Evolutionary conservation across 2,888 invertebrate species (phyloP).

Genomic region (Dilophus febrilis): DNA sequence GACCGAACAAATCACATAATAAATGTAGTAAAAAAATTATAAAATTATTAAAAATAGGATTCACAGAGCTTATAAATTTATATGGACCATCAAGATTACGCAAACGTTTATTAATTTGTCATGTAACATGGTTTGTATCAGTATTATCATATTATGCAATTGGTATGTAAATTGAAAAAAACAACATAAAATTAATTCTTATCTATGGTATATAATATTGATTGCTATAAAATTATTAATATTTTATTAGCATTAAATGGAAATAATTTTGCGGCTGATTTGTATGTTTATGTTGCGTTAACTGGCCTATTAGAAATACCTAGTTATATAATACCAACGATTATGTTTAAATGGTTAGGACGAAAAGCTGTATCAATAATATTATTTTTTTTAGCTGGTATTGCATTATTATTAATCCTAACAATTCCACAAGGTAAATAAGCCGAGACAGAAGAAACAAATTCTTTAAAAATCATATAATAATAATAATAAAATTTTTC

Average conservation of each 20-base stretch:
- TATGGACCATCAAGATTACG: slow-evolving; percentile 23
- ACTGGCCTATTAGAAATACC: slow-evolving; percentile 36
- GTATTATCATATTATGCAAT: slow-evolving; percentile 29
- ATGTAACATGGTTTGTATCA: slow-evolving; percentile 29
- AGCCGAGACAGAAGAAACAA: too few relatives aligned
- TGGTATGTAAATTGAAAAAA: slow-evolving; percentile 8
- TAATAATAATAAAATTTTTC: too few relatives aligned
- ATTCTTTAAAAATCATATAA: too few relatives aligned
- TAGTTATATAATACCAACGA: slow-evolving; percentile 34
- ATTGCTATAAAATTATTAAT: too few relatives aligned
- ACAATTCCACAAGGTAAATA: slow-evolving; percentile 25
- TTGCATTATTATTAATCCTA: slow-evolving; percentile 32
- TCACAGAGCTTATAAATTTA: slow-evolving; percentile 23
- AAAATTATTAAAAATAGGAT: slow-evolving; percentile 19
- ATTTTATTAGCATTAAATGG: slow-evolving; percentile 32
- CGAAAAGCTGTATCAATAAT: slow-evolving; percentile 29
- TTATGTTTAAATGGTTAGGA: slow-evolving; percentile 32
- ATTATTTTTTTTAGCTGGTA: slow-evolving; percentile 31
- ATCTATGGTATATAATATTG: neutral
- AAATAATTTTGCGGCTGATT: slow-evolving; percentile 33
- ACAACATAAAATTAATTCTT: neutral
- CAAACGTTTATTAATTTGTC: slow-evolving; percentile 25
- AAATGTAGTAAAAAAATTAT: too few relatives aligned
- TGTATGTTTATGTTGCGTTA: slow-evolving; percentile 32
- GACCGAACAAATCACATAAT: too few relatives aligned